Base-by-base conservation (phyloP, 2,888 invertebrate genomes). In the Peribatodes rhomboidaria region DNA sequence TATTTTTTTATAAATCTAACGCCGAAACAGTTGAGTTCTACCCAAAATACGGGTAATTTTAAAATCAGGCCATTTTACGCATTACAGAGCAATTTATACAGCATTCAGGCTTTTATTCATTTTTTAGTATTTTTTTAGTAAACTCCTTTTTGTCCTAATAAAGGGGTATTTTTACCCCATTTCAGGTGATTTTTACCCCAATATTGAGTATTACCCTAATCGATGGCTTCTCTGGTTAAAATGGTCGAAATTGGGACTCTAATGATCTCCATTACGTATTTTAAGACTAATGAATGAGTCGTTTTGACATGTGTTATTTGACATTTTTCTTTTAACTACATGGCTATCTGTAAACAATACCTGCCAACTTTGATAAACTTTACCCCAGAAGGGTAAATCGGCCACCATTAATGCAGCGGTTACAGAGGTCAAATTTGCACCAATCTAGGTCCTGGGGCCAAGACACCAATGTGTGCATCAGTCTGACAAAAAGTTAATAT, bases 81-180 rank as follows among this genome's bases (percentile, higher is more conserved):
- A 18, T 49, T 27, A 22, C 31, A 31, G 46, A 46, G 46, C 46
- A 46, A 42, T 22, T 46, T 49, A 16, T 49, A 49, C 47, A 49
- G 47, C 47, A 10, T 14, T 49, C 47, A 31, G 14, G 47, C 47
- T 31, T 49, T 11, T 1, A 16, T 49, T 31, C 9, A n/a, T 27
- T 49, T 31, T 47, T 31, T 10, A 31, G 31, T 14, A 13, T 6
- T 13, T 22, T 47, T 13, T 10, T 44, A 46, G 22, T 46, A 11
- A 46, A 20, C 8, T 11, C 20, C 11, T 4, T 13, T 16, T 16
- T 10, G 18, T 18, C 42, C 18, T 41, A 16, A 18, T 13, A 0
- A 20, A 42, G 11, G 18, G 0, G 20, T 20, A 10, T 42, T 42
- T 11, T 42, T 18, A 41, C 42, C 10, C 18, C 42, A 11, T 42